Evolutionary conservation across 2,888 invertebrate genomes (phyloP).

Genomic region (Harpagoxenus sublaevis): DNA sequence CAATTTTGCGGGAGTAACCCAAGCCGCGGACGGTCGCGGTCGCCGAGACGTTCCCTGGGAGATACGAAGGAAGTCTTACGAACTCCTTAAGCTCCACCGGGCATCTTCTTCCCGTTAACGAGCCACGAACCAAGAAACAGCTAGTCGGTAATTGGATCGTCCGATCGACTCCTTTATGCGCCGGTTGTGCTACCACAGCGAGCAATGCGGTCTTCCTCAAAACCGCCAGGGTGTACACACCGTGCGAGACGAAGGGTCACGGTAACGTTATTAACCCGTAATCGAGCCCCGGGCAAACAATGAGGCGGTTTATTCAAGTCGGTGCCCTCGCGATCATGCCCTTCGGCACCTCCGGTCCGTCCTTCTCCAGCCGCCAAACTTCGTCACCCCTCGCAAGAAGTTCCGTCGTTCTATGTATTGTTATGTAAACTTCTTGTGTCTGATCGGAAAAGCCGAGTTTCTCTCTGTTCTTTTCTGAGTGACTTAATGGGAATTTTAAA

Average conservation of each 20-base stretch:
- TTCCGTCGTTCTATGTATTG: conserved; percentile 56
- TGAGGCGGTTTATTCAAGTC: conserved; percentile 68
- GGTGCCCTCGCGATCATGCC: conserved; percentile 59
- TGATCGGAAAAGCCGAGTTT: conserved; percentile 50
- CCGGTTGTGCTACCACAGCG: conserved; percentile 57
- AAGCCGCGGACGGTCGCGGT: conserved; percentile 48
- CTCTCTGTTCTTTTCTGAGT: not conserved
- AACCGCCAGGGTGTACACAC: conserved; percentile 61
- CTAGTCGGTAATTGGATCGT: conserved; percentile 75
- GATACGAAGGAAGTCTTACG: conserved; percentile 73
- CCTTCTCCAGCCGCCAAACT: conserved; percentile 65
- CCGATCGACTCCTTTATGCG: conserved; percentile 72
- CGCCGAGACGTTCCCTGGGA: conserved; percentile 32
- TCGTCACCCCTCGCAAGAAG: conserved; percentile 67
- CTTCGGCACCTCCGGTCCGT: conserved; percentile 53
- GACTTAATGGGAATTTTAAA: conserved; percentile 43
- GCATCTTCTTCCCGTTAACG: conserved; percentile 66
- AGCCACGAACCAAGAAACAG: conserved; percentile 76
- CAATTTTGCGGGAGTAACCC: conserved; percentile 60
- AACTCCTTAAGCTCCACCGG: conserved; percentile 65
- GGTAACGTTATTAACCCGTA: conserved; percentile 79
- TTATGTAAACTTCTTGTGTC: conserved; percentile 71
- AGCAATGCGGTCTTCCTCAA: conserved; percentile 74
- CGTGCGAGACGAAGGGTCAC: conserved; percentile 63
- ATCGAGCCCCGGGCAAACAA: conserved; percentile 77